Conservation (phyloP, 2,113 vertebrate genomes). For the Trichechus manatus region DNA sequence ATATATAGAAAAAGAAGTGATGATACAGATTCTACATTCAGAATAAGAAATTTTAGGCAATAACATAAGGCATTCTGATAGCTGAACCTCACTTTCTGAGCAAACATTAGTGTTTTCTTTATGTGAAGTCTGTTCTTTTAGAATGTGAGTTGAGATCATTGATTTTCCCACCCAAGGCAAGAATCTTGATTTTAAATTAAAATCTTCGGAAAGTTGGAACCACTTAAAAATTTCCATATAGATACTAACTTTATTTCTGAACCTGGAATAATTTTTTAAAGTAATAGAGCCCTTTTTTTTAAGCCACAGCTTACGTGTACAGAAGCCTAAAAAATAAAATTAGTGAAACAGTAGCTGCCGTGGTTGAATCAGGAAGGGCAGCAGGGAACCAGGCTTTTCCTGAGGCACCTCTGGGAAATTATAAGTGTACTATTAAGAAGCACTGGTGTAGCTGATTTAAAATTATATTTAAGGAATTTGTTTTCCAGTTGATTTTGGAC, state of each 20-base stretch:
- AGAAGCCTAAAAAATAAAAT: conserved; percentile 52
- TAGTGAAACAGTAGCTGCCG: background rate
- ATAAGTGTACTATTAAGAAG: background rate
- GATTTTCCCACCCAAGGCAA: conserved; percentile 38
- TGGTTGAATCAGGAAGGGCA: background rate
- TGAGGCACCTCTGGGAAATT: background rate
- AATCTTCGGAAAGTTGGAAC: conserved; percentile 31
- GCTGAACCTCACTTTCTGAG: conserved; percentile 37
- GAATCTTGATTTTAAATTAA: conserved; percentile 72
- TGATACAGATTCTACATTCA: background rate
- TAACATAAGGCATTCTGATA: conserved; percentile 33
- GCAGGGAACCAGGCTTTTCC: background rate
- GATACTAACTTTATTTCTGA: conserved; percentile 23
- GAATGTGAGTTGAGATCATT: conserved; percentile 55
- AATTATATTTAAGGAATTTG: background rate
- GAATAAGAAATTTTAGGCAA: conserved; percentile 20
- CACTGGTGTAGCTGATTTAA: background rate
- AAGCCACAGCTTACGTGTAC: background rate
- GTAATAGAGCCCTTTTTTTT: conserved; percentile 20
- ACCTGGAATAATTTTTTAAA: conserved; percentile 53
- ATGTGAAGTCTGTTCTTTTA: background rate
- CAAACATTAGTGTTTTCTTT: background rate
- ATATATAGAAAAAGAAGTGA: conserved; percentile 29
- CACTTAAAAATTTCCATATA: conserved; percentile 17
- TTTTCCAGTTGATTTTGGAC: background rate